Percentiles rank a stretch among this genome's conserved stretches.
Evolutionary conservation across 2,888 invertebrate genomes (phyloP).

Genomic region (Podotricha telesiphe): DNA sequence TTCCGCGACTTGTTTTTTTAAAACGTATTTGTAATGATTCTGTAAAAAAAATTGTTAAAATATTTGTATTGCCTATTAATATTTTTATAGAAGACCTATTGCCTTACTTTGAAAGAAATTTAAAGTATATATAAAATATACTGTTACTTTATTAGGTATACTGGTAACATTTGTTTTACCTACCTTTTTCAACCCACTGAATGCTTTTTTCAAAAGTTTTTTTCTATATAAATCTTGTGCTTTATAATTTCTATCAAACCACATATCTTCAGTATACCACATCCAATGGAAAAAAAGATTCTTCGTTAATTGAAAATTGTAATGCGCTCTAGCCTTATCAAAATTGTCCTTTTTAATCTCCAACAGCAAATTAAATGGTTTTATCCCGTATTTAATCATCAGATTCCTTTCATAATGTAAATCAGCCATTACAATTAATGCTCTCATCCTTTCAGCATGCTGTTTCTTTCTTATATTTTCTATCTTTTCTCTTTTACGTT

Average conservation of each 20-base stretch:
- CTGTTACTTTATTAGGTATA: too few species aligned
- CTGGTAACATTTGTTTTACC: too few species aligned
- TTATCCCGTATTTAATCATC: conserved; percentile 67
- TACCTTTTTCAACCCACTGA: conserved; percentile 79
- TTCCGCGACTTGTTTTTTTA: conserved; percentile 87
- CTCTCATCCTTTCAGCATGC: conserved; percentile 70
- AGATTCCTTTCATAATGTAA: conserved; percentile 76
- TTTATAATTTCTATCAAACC: conserved; percentile 78
- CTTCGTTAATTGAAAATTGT: conserved; percentile 72
- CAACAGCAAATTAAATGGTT: conserved; percentile 63
- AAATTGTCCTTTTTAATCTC: conserved; percentile 66
- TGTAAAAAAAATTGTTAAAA: conserved; percentile 50
- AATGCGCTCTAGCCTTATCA: conserved; percentile 76
- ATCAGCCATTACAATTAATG: conserved; percentile 78
- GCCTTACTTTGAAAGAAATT: too few species aligned
- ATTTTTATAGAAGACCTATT: too few species aligned
- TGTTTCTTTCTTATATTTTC: conserved; percentile 85
- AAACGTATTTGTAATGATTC: conserved; percentile 70
- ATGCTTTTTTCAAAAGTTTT: conserved; percentile 71
- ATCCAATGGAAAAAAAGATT: conserved; percentile 81
- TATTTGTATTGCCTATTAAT: too few species aligned
- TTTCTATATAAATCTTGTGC: conserved; percentile 83
- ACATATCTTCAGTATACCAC: conserved; percentile 76
- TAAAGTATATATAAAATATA: too few species aligned
- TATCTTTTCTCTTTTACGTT: conserved; percentile 84